These are phyloP conservation scores for Melanocharis versteri DNA, from an alignment of 2,113 vertebrate species.

Conservation along the genomic window DNA sequence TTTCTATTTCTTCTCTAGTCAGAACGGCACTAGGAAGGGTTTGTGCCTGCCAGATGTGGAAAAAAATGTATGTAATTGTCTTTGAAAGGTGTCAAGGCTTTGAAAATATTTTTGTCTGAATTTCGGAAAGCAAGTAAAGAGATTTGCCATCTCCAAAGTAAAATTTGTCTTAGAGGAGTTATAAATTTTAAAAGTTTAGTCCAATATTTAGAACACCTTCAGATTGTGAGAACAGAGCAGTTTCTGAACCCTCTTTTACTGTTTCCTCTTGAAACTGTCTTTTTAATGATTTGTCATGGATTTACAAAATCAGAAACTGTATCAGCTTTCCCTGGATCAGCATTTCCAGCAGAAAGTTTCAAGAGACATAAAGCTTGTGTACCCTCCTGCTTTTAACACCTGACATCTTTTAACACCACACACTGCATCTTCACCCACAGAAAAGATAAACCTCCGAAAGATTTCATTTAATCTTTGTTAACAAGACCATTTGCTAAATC, in stretches of 20 bases:
- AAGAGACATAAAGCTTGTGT: neutral
- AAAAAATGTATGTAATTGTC: neutral
- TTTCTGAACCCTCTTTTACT: neutral
- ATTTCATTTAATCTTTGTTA: constrained; percentile 11
- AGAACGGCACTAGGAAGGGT: neutral
- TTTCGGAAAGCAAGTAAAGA: neutral
- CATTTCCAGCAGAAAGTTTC: neutral
- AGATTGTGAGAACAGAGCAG: neutral
- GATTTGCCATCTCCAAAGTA: neutral
- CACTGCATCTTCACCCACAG: neutral
- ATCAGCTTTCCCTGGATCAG: neutral
- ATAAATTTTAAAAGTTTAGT: neutral
- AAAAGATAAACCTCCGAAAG: neutral
- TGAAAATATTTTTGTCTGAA: neutral
- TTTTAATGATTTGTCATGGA: neutral
- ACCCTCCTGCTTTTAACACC: neutral
- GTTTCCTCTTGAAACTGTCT: neutral
- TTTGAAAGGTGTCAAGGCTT: neutral
- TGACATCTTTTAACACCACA: fast-evolving
- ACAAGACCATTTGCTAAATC: constrained; percentile 31
- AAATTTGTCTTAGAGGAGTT: neutral
- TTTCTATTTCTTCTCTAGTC: neutral
- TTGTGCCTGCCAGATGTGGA: neutral
- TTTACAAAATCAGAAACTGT: neutral
- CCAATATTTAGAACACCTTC: neutral